These are phyloP conservation scores for Notodonta dromedarius DNA, from an alignment of 2,888 invertebrate species.

Conservation along the genomic window DNA sequence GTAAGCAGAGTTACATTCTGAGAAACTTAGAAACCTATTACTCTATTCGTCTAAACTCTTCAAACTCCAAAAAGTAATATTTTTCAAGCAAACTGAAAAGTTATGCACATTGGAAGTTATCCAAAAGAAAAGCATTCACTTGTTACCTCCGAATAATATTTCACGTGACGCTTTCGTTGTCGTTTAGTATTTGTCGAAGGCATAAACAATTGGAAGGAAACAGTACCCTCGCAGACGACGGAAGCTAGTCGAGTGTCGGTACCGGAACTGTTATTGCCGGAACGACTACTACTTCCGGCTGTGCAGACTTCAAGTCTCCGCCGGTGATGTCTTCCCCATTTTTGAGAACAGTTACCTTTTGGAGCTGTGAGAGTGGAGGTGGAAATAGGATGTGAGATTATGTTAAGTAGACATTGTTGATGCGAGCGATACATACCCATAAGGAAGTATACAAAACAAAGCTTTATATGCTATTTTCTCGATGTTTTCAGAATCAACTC, in stretches of 20 bases:
- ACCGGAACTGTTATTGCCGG: conserved; percentile 82
- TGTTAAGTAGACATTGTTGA: not conserved
- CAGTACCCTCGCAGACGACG: conserved; percentile 74
- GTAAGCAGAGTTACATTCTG: no score
- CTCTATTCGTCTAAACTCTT: no score
- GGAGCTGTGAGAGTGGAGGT: not conserved
- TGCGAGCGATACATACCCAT: no score
- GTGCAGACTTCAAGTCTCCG: conserved; percentile 75
- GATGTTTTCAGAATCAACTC: no score
- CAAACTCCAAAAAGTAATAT: not conserved
- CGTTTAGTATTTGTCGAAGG: conserved; percentile 68
- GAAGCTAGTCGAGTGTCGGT: conserved; percentile 78
- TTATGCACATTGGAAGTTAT: conserved; percentile 1
- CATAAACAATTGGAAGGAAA: conserved; percentile 79
- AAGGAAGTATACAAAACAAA: no score
- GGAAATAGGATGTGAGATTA: not conserved
- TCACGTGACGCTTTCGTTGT: conserved; percentile 37
- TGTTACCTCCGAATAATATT: conserved; percentile 4
- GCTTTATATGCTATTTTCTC: no score
- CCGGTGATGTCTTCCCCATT: conserved; percentile 60
- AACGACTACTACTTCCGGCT: conserved; percentile 79
- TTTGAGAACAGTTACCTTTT: conserved; percentile 41
- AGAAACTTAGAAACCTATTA: no score
- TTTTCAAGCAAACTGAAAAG: not conserved
- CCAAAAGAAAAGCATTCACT: conserved; percentile 4